These are phyloP conservation scores for Dendrophyllia cribrosa DNA, from an alignment of 64 coral and sea anemone genomes.

Conservation along the genomic window DNA sequence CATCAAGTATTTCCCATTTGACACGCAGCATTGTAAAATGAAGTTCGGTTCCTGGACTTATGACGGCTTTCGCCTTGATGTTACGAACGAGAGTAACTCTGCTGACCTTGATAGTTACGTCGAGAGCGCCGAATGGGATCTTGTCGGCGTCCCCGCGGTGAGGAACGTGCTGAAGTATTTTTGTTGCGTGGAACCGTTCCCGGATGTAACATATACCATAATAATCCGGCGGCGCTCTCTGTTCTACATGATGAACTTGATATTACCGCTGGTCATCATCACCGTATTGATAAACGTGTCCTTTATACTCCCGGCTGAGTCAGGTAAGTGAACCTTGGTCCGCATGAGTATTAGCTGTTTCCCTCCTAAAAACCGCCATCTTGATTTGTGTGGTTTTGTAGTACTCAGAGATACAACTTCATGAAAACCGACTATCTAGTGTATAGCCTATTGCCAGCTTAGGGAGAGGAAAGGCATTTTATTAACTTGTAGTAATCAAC, in stretches of 20 bases:
- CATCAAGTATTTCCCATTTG: slow-evolving; percentile 93
- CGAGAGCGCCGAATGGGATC: slow-evolving; percentile 85
- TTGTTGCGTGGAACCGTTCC: slow-evolving; percentile 94
- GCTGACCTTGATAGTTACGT: slow-evolving; percentile 86
- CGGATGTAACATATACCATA: slow-evolving; percentile 94
- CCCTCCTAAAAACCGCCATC: too few relatives aligned
- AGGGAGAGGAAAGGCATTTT: too few relatives aligned
- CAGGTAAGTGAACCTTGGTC: slow-evolving; percentile 63
- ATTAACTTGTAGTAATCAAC: too few relatives aligned
- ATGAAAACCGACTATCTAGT: too few relatives aligned
- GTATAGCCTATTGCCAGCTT: too few relatives aligned
- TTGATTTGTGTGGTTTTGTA: too few relatives aligned
- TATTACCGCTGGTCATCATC: slow-evolving; percentile 96
- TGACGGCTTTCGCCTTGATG: slow-evolving; percentile 87
- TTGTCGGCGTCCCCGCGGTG: slow-evolving; percentile 54
- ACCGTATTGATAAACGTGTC: slow-evolving; percentile 91
- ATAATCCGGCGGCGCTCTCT: slow-evolving; percentile 88
- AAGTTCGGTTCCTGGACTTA: slow-evolving; percentile 99
- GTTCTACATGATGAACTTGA: slow-evolving; percentile 98
- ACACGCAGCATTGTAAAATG: slow-evolving; percentile 90
- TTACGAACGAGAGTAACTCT: slow-evolving; percentile 78
- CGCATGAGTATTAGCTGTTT: too few relatives aligned
- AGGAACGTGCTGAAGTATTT: slow-evolving; percentile 87
- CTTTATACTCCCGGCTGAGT: slow-evolving; percentile 93
- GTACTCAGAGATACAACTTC: too few relatives aligned